phyloP scores from a whole-genome alignment of 2,888 invertebrate genomes.

The Lissonota sp. region DNA sequence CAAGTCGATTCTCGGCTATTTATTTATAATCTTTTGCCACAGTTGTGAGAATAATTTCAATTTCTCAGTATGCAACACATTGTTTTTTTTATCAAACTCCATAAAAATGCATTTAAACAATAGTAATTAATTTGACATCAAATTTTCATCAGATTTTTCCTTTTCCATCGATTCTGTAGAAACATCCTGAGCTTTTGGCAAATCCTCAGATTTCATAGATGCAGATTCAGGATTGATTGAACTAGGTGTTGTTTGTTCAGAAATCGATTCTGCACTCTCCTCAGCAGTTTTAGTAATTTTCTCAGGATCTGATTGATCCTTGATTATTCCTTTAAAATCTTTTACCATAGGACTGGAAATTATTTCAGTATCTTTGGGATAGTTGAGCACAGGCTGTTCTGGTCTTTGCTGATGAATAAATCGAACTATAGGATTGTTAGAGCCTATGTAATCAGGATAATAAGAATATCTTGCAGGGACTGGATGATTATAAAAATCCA shows the following conservation, averaged over 20 bases:
- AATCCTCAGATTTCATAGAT: neutral
- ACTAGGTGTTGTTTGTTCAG: neutral
- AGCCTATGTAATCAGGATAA: slow-evolving; percentile 12
- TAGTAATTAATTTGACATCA: neutral
- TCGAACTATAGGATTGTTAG: slow-evolving; percentile 34
- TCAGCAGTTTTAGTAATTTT: neutral
- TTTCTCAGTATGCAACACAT: too few species aligned
- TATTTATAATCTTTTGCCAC: too few species aligned
- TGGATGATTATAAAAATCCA: slow-evolving; percentile 2
- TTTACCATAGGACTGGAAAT: neutral
- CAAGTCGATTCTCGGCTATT: too few species aligned
- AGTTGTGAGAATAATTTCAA: too few species aligned
- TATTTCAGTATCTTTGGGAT: neutral
- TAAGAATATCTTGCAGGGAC: slow-evolving; percentile 2
- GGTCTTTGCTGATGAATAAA: slow-evolving; percentile 44
- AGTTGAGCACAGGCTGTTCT: neutral
- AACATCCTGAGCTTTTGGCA: neutral
- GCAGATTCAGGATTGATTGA: neutral
- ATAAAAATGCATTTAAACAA: neutral
- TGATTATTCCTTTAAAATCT: neutral
- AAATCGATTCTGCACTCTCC: neutral
- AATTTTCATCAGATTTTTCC: neutral
- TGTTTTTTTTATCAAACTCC: neutral
- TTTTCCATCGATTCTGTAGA: neutral
- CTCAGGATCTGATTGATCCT: neutral